Evolutionary conservation across 1,140 invertebrate genomes (phyloP).

Genomic region (Eumeta japonica): DNA sequence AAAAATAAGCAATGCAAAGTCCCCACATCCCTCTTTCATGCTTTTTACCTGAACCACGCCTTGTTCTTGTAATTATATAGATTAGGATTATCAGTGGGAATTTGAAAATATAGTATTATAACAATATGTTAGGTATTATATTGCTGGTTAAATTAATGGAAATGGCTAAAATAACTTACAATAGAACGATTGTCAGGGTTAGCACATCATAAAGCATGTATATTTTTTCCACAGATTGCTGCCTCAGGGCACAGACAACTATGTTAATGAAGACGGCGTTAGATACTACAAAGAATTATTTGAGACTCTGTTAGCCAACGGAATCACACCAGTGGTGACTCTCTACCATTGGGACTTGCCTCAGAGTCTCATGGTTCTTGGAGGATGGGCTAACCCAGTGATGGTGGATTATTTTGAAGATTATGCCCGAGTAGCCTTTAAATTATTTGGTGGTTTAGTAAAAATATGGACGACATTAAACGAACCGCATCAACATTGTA

Average conservation of each 20-base stretch:
- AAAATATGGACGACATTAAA: conserved; percentile 59
- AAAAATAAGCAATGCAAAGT: no score
- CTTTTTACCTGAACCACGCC: no score
- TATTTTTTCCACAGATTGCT: conserved; percentile 47
- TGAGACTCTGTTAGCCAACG: conserved; percentile 56
- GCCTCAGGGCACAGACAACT: conserved; percentile 57
- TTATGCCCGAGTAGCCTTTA: conserved; percentile 62
- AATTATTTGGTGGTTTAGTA: conserved; percentile 62
- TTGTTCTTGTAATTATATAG: no score
- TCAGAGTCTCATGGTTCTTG: conserved; percentile 58
- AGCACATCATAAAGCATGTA: no score
- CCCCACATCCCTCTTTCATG: no score
- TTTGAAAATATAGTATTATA: no score
- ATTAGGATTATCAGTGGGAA: no score
- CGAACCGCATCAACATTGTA: conserved; percentile 49
- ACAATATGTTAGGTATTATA: no score
- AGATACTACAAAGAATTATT: conserved; percentile 66
- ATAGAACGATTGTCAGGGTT: no score
- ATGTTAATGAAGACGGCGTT: conserved; percentile 59
- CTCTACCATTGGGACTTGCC: conserved; percentile 64
- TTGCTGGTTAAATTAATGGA: no score
- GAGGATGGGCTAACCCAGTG: conserved; percentile 62
- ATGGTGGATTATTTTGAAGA: conserved; percentile 64
- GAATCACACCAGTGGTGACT: conserved; percentile 59
- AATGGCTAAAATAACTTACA: no score